Evolutionary conservation across 2,888 invertebrate genomes (phyloP), one percentile per base, ranked within the genome.

Genomic region (Dynastes tityus): DNA sequence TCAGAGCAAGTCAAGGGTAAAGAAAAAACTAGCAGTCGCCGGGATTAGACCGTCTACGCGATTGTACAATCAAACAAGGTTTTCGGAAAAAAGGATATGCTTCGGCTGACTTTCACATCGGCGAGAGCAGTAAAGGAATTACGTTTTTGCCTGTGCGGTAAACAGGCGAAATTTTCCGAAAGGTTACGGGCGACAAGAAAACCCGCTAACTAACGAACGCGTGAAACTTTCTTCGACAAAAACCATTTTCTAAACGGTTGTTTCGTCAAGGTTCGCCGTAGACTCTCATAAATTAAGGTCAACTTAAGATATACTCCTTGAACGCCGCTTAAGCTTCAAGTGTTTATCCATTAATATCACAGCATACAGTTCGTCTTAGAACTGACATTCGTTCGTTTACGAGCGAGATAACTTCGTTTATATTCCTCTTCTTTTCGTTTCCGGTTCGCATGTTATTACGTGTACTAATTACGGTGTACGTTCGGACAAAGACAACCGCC

Each of bases 261-360:
- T 76, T 76, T 51, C 22, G 37, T 65, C 68, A 76, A 67, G 76
- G 58, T 68, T 40, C 58, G 27, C 68, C 58, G 29, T 13, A 37
- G 49, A 74, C 67, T 65, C 68, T 76, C 67, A 45, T 68, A 68
- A 67, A 68, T 76, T 76, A 68, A 68, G 76, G 76, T 76, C 76
- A 76, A 65, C 65, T 58, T 68, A 58, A 76, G 68, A 45, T 68
- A 58, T 51, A 55, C 67, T 67, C 67, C 45, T 16, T 16, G 37
- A 68, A 51, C 55, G 55, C 58, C 76, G 65, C 58, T 76, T 76
- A 58, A 67, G 27, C 55, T 67, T 76, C 55, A 53, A 76, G 76
- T 68, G 76, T 76, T 76, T 76, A 68, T 76, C 58, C 68, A 58
- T 74, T 74, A 74, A 74, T 63, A 49, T 61, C 22, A 55, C 55